Conservation (phyloP, 2,888 invertebrate species). For the Aleiodes testaceus region DNA sequence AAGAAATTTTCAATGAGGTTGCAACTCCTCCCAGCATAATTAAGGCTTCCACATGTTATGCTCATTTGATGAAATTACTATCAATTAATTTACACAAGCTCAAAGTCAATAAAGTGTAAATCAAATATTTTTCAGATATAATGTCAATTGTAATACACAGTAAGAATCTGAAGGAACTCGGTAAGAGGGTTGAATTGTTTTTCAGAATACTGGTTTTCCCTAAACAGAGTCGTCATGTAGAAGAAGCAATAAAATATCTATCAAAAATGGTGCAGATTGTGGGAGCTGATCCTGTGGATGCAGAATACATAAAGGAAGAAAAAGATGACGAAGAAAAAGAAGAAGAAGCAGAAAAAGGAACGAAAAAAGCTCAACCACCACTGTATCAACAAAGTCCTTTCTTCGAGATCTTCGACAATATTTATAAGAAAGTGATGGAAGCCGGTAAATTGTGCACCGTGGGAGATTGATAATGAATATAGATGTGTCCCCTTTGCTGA, state of each 20-base stretch:
- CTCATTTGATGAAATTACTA: conserved; percentile 33
- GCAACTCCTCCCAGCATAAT: conserved; percentile 32
- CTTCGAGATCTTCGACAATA: background rate
- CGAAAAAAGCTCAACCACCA: no score
- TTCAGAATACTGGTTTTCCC: conserved; percentile 16
- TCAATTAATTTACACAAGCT: conserved; percentile 19
- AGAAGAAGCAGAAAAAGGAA: background rate
- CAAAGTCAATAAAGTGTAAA: background rate
- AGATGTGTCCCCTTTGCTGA: background rate
- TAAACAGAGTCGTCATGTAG: no score
- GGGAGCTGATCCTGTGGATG: background rate
- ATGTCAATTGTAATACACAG: no score
- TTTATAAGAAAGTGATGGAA: background rate
- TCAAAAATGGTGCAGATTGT: background rate
- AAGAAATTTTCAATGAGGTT: background rate
- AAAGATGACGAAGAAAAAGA: background rate
- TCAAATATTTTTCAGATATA: conserved; percentile 19
- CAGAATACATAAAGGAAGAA: background rate
- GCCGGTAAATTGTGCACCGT: background rate
- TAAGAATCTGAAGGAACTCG: no score
- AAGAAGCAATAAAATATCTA: background rate
- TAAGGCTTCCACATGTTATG: conserved; percentile 10
- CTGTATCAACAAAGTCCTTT: background rate
- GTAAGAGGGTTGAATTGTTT: background rate
- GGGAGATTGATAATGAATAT: background rate